These are phyloP conservation scores for Podotricha telesiphe DNA, from an alignment of 2,888 invertebrate genomes.

Conservation along the genomic window DNA sequence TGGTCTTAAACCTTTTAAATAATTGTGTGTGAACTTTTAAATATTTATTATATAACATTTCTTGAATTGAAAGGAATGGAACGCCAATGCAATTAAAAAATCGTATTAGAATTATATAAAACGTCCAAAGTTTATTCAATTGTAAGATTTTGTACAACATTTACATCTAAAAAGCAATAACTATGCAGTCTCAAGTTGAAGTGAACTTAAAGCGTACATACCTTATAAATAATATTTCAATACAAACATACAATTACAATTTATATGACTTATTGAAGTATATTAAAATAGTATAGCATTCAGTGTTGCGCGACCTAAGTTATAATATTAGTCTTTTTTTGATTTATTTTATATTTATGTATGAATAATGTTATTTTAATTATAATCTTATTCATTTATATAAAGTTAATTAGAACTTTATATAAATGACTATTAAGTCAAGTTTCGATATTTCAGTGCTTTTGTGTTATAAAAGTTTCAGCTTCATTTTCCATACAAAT, in stretches of 20 bases:
- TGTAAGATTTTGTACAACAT: constrained; percentile 72
- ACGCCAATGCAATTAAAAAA: constrained; percentile 47
- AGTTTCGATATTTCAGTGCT: too few relatives aligned
- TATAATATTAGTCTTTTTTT: not conserved
- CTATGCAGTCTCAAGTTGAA: constrained; percentile 50
- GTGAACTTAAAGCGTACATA: constrained; percentile 34
- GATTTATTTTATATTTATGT: not conserved
- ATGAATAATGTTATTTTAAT: not conserved
- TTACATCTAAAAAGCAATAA: constrained; percentile 48
- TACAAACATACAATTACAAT: constrained; percentile 33
- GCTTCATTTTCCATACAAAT: not conserved
- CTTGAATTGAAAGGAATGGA: too few relatives aligned
- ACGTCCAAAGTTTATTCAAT: constrained; percentile 56
- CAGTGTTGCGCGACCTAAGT: not conserved
- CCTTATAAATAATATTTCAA: constrained; percentile 41
- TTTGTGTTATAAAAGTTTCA: too few relatives aligned
- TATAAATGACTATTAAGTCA: too few relatives aligned
- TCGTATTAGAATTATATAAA: constrained; percentile 33
- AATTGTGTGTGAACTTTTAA: too few relatives aligned
- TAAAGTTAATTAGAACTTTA: too few relatives aligned
- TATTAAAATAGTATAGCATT: not conserved
- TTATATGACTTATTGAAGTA: not conserved
- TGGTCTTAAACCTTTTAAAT: too few relatives aligned
- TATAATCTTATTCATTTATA: too few relatives aligned
- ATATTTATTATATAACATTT: too few relatives aligned